These are phyloP conservation scores for Delichon dasypus DNA, from an alignment of 2,797 vertebrate genomes.

Conservation along the genomic window DNA sequence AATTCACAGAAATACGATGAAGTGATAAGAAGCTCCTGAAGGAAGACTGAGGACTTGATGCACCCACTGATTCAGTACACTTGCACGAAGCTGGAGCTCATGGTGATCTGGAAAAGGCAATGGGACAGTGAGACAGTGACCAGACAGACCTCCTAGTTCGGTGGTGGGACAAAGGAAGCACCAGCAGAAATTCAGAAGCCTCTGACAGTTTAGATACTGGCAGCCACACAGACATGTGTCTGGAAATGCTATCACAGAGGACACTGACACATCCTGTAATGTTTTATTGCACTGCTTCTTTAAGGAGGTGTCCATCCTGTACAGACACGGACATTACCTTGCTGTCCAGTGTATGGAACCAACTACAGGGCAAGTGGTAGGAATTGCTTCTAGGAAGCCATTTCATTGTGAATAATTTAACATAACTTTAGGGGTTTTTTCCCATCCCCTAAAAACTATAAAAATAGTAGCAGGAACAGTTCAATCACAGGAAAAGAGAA, in stretches of 20 bases:
- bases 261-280: neutral
- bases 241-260: neutral
- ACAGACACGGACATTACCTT: neutral
- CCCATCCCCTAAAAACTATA: neutral
- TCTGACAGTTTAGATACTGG: neutral
- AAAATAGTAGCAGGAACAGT: neutral
- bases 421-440: neutral
- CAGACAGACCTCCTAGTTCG: neutral
- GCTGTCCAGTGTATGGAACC: neutral
- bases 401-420: neutral
- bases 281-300: neutral
- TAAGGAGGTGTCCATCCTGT: neutral
- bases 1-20: neutral
- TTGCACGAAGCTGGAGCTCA: neutral
- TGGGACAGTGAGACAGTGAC: neutral
- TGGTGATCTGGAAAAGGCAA: neutral
- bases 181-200: neutral
- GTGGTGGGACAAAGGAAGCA: fast-evolving
- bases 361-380: neutral
- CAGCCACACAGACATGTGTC: neutral
- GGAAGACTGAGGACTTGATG: neutral
- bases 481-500: neutral
- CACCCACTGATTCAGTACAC: neutral
- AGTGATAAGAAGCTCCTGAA: neutral
- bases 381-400: neutral